These are phyloP conservation scores for Malurus alboscapulatus DNA, from an alignment of 2,113 vertebrate species.

Conservation along the genomic window DNA sequence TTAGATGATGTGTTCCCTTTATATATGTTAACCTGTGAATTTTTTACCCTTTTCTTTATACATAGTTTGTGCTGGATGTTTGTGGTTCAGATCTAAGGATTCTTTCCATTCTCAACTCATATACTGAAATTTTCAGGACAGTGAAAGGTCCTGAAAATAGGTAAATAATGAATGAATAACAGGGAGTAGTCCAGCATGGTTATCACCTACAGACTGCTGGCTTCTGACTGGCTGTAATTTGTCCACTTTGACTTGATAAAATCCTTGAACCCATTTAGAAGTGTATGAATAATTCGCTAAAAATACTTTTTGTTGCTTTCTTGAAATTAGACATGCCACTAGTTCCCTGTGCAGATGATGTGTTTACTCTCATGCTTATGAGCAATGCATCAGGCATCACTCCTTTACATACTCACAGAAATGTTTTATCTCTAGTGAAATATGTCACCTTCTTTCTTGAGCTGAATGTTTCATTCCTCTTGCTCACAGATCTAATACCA, in stretches of 20 bases:
- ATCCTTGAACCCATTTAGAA: not conserved
- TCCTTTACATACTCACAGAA: not conserved
- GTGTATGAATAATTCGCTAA: not conserved
- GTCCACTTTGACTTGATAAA: not conserved
- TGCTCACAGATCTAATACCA: constrained; percentile 29
- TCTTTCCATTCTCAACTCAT: not conserved
- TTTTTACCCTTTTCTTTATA: not conserved
- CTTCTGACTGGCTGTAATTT: not conserved
- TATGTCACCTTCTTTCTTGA: constrained; percentile 20
- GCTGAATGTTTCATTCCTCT: constrained; percentile 1
- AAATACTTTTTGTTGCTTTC: not conserved
- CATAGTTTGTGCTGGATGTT: not conserved
- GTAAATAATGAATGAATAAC: not conserved
- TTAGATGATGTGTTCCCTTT: not conserved
- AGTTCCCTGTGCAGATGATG: constrained; percentile 1
- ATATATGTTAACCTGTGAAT: not conserved
- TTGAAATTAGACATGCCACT: constrained; percentile 5
- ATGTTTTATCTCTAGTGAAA: not conserved
- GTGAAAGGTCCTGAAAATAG: not conserved
- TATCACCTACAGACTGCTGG: not conserved
- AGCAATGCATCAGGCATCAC: not conserved
- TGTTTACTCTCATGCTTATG: not conserved
- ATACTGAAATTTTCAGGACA: not conserved
- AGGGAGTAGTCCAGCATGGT: not conserved
- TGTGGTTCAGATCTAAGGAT: not conserved